Conservation (phyloP, 1,140 invertebrate genomes). For the Drosophila albomicans region DNA sequence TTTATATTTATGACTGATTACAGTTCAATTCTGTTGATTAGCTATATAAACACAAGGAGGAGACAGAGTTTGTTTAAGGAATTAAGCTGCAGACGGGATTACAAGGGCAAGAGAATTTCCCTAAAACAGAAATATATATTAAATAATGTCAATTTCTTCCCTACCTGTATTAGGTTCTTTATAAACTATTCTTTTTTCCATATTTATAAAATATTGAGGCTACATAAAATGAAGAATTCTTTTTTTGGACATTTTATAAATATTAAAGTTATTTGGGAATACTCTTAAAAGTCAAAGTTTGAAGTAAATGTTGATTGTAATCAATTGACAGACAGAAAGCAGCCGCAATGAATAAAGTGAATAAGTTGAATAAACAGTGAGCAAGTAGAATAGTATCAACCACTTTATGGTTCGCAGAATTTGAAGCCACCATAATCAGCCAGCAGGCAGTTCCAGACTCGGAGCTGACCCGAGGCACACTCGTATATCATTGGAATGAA, state of each 20-base stretch:
- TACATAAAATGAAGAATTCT: too few relatives aligned
- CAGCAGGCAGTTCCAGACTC: slow-evolving; percentile 13
- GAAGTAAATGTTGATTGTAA: background rate
- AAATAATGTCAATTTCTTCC: too few relatives aligned
- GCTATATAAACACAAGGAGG: background rate
- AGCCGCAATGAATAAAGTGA: slow-evolving; percentile 3
- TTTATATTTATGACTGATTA: slow-evolving; percentile 12
- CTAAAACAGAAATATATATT: too few relatives aligned
- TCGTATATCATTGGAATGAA: slow-evolving; percentile 60
- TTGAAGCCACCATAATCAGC: slow-evolving; percentile 69
- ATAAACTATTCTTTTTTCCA: too few relatives aligned
- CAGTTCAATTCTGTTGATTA: slow-evolving; percentile 7
- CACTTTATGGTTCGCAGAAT: slow-evolving; percentile 65
- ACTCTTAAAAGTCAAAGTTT: background rate
- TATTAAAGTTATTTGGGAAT: too few relatives aligned
- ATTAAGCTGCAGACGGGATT: background rate
- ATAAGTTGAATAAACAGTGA: slow-evolving; percentile 29
- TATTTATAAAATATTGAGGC: too few relatives aligned
- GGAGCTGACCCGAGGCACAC: slow-evolving; percentile 27
- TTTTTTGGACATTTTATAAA: too few relatives aligned
- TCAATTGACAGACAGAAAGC: background rate
- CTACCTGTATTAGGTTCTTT: too few relatives aligned
- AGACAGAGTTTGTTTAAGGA: background rate
- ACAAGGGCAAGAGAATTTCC: too few relatives aligned
- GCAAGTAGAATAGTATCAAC: slow-evolving; percentile 41